These are phyloP conservation scores for Aspidoscelis tigris DNA, from an alignment of 2,113 vertebrate species.

Conservation along the genomic window DNA sequence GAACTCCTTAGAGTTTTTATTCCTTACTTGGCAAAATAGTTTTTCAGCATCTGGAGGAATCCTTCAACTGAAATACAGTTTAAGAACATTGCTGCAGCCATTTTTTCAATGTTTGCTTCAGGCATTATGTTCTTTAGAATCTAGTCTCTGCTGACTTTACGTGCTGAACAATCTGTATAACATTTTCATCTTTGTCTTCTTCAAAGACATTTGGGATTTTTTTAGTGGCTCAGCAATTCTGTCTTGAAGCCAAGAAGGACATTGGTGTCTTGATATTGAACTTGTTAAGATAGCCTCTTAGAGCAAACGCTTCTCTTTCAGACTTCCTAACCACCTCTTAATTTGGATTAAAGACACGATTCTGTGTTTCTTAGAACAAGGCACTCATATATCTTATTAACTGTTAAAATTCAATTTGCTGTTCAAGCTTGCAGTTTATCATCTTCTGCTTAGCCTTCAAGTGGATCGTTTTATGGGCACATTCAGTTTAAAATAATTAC, in stretches of 20 bases:
- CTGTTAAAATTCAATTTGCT: too few relatives aligned
- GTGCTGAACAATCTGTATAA: not conserved
- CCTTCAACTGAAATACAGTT: conserved; percentile 32
- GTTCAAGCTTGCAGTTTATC: too few relatives aligned
- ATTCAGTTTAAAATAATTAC: too few relatives aligned
- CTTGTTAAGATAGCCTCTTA: conserved; percentile 4
- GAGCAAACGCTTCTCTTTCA: conserved; percentile 28
- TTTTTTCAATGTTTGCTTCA: conserved; percentile 61
- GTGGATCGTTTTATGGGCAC: too few relatives aligned
- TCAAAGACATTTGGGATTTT: conserved; percentile 55
- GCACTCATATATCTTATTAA: too few relatives aligned
- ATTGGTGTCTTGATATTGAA: conserved; percentile 54
- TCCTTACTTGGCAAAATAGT: not conserved
- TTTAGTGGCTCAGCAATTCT: conserved; percentile 55
- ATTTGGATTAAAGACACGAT: too few relatives aligned
- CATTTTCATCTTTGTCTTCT: conserved; percentile 52
- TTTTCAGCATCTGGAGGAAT: conserved; percentile 28
- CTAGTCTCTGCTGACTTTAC: fast-evolving
- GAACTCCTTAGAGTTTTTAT: not conserved
- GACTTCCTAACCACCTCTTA: not conserved
- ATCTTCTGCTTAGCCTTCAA: too few relatives aligned
- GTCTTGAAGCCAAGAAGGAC: conserved; percentile 50
- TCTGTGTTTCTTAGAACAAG: too few relatives aligned
- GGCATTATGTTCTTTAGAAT: conserved; percentile 43
- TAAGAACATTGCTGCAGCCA: not conserved